These are phyloP conservation scores for Diplodus sargus DNA, from an alignment of 2,797 vertebrate genomes.

Conservation along the genomic window DNA sequence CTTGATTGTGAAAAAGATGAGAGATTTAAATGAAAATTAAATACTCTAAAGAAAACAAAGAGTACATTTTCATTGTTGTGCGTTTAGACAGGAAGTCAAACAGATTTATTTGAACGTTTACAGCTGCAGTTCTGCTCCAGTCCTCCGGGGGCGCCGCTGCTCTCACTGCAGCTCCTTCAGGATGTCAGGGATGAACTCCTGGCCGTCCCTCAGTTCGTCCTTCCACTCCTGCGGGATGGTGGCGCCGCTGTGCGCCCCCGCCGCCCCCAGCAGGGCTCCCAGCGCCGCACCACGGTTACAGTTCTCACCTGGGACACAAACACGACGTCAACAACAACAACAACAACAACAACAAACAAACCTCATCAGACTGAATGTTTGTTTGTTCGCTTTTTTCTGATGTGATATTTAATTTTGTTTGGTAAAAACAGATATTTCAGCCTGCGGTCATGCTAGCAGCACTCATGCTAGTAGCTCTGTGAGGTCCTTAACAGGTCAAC, in stretches of 20 bases:
- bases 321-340: not conserved
- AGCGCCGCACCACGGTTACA: constrained; percentile 79
- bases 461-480: too few species aligned
- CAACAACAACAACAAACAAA: not conserved
- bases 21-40: not conserved
- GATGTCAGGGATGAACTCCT: constrained; percentile 52
- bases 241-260: constrained; percentile 16
- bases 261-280: constrained; percentile 78
- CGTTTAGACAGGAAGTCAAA: constrained; percentile 21
- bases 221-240: constrained; percentile 74
- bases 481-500: too few species aligned
- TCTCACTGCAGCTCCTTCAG: constrained; percentile 46
- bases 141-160: not conserved
- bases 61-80: not conserved
- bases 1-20: too few species aligned
- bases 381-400: too few species aligned
- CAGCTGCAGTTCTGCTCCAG: constrained; percentile 7
- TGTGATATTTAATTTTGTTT: too few species aligned
- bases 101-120: not conserved
- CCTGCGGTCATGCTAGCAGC: too few species aligned
- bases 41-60: not conserved
- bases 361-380: too few species aligned
- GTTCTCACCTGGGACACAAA: constrained; percentile 75
- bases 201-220: constrained; percentile 60
- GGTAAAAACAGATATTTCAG: too few species aligned